Conservation (phyloP, 2,888 invertebrate genomes). For the Nemapogon koenigi region DNA sequence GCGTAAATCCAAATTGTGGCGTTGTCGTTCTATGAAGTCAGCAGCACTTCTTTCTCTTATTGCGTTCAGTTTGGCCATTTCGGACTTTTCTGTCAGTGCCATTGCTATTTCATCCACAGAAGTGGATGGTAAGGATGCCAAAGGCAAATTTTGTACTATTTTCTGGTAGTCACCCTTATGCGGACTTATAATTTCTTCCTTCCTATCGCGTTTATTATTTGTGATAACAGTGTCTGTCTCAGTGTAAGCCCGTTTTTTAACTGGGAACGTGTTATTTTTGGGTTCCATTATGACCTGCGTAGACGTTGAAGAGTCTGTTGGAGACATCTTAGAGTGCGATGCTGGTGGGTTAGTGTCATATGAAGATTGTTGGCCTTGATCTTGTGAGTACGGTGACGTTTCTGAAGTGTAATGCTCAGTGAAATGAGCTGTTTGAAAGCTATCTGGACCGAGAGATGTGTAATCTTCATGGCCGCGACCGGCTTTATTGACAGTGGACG, state of each 20-base stretch:
- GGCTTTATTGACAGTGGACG: slow-evolving; percentile 45
- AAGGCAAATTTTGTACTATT: slow-evolving; percentile 23
- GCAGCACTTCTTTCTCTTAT: slow-evolving; percentile 32
- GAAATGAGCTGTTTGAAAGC: slow-evolving; percentile 19
- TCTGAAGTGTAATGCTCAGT: background rate
- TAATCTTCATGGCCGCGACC: slow-evolving; percentile 63
- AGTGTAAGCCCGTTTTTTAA: slow-evolving; percentile 69
- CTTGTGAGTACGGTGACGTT: slow-evolving; percentile 35
- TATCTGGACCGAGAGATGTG: slow-evolving; percentile 57
- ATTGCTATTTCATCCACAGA: slow-evolving; percentile 49
- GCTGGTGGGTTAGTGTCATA: slow-evolving; percentile 23
- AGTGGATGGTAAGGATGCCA: slow-evolving; percentile 23
- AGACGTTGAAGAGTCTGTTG: slow-evolving; percentile 25
- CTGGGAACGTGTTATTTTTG: slow-evolving; percentile 61
- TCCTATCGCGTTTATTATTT: slow-evolving; percentile 27
- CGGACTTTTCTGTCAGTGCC: slow-evolving; percentile 47
- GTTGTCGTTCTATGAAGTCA: slow-evolving; percentile 25
- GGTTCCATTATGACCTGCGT: slow-evolving; percentile 31
- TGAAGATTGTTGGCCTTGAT: slow-evolving; percentile 27
- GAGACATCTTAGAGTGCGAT: slow-evolving; percentile 22
- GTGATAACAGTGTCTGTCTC: slow-evolving; percentile 24
- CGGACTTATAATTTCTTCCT: background rate
- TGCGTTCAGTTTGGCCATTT: slow-evolving; percentile 35
- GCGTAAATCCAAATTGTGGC: background rate
- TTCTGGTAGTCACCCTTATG: slow-evolving; percentile 23